These are phyloP conservation scores for Pitangus sulphuratus DNA, from an alignment of 2,797 vertebrate genomes.

Conservation along the genomic window DNA sequence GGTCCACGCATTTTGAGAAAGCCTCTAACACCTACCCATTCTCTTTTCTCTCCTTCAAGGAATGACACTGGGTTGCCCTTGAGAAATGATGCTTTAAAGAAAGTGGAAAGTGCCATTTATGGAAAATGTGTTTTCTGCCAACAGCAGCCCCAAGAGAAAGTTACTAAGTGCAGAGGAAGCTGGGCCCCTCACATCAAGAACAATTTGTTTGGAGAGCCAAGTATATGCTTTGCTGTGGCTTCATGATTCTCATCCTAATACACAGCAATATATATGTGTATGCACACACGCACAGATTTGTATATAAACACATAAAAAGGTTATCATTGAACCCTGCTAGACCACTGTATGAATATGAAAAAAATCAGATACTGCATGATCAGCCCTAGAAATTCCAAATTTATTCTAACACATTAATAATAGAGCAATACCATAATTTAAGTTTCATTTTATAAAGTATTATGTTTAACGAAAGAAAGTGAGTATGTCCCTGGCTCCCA, in stretches of 20 bases:
- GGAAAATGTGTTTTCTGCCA: neutral
- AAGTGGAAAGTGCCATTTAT: neutral
- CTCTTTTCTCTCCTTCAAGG: neutral
- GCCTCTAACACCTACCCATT: neutral
- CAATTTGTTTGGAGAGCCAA: slow-evolving; percentile 23
- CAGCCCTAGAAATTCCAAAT: neutral
- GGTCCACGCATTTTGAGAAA: fast-evolving
- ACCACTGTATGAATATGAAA: neutral
- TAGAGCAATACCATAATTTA: neutral
- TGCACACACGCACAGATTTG: neutral
- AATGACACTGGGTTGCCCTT: neutral
- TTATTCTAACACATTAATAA: neutral
- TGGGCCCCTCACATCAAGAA: neutral
- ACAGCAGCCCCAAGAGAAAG: neutral
- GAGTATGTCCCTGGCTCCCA: neutral
- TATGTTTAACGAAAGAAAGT: neutral
- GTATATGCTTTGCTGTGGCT: neutral
- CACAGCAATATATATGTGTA: neutral
- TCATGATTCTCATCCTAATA: neutral
- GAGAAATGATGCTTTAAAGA: neutral
- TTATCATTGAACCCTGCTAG: neutral
- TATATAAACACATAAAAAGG: neutral
- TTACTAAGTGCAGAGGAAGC: neutral
- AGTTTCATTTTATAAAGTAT: neutral
- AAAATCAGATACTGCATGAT: neutral